Conservation (phyloP, 1,140 invertebrate species). For the Parapsyche elsis region DNA sequence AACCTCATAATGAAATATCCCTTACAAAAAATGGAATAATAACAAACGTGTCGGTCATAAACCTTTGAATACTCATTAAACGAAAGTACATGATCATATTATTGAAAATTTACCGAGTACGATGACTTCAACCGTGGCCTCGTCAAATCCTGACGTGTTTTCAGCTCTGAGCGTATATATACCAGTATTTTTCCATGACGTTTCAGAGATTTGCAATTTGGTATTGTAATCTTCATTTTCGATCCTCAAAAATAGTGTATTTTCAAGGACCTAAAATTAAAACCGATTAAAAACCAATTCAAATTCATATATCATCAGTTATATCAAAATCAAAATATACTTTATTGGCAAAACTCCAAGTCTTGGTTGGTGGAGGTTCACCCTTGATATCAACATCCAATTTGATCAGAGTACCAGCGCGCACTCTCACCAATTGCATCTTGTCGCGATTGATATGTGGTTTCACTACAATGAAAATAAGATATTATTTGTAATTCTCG, state of each 20-base stretch:
- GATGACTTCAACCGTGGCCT: slow-evolving; percentile 93
- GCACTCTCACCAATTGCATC: slow-evolving; percentile 86
- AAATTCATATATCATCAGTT: slow-evolving; percentile 59
- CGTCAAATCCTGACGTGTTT: slow-evolving; percentile 93
- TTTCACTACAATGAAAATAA: slow-evolving; percentile 73
- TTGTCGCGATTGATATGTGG: slow-evolving; percentile 93
- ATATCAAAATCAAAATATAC: neutral
- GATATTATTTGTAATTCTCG: slow-evolving; percentile 34
- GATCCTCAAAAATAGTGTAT: slow-evolving; percentile 74
- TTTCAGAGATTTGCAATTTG: slow-evolving; percentile 83
- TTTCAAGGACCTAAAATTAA: slow-evolving; percentile 60
- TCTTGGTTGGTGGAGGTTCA: slow-evolving; percentile 92
- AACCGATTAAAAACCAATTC: no score
- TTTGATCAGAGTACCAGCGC: slow-evolving; percentile 91
- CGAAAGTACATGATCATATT: neutral
- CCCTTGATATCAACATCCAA: slow-evolving; percentile 95
- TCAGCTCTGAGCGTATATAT: slow-evolving; percentile 92
- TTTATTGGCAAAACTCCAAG: slow-evolving; percentile 85
- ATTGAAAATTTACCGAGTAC: slow-evolving; percentile 81
- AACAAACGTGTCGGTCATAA: slow-evolving; percentile 8
- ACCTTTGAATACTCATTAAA: neutral
- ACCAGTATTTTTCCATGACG: slow-evolving; percentile 85
- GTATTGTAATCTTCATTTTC: slow-evolving; percentile 96
- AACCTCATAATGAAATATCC: no score
- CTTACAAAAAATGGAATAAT: no score